Evolutionary conservation across 2,888 invertebrate species (phyloP).

Genomic region (Dolomedes plantarius): DNA sequence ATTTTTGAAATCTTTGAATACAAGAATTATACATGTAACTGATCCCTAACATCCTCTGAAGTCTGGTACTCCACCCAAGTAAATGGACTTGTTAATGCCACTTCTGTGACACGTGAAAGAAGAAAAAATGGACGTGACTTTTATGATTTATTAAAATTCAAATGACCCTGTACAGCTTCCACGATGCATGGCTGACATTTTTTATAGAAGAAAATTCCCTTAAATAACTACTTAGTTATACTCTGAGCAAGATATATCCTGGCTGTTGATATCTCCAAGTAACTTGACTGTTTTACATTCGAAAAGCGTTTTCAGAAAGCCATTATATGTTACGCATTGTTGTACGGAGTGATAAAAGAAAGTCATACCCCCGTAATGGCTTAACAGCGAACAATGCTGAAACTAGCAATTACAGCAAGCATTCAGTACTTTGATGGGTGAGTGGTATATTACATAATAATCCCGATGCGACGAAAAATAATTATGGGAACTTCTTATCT

Average conservation of each 20-base stretch:
- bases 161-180: not conserved
- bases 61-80: not conserved
- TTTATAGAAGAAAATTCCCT: not conserved
- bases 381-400: not conserved
- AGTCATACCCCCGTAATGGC: not conserved
- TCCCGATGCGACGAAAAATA: no score
- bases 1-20: not conserved
- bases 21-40: not conserved
- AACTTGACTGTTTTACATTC: not conserved
- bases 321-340: not conserved
- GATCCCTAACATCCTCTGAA: not conserved
- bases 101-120: not conserved
- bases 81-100: not conserved
- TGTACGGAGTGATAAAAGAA: not conserved
- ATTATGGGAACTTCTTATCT: no score
- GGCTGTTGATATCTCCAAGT: not conserved
- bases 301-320: not conserved
- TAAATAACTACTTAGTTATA: not conserved
- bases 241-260: not conserved
- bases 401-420: not conserved
- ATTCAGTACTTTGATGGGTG: not conserved
- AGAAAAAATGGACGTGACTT: not conserved
- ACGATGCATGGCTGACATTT: not conserved
- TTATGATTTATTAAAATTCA: conserved; percentile 4
- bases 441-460: no score